These are phyloP conservation scores for Saccopteryx bilineata DNA, from an alignment of 2,113 vertebrate genomes.

Conservation along the genomic window DNA sequence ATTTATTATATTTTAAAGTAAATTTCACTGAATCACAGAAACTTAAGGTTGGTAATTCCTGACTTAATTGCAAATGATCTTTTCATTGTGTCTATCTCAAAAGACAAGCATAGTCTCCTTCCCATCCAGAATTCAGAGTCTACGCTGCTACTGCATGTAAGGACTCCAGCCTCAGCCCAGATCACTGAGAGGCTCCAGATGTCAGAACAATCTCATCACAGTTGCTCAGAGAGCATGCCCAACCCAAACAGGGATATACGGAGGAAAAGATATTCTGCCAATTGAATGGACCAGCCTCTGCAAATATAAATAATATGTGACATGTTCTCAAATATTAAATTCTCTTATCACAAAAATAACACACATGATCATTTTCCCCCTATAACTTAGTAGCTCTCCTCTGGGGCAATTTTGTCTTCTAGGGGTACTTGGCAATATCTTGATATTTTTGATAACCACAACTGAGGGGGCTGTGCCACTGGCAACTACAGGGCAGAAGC, in stretches of 20 bases:
- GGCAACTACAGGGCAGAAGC: neutral
- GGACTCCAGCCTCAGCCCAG: neutral
- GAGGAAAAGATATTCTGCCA: neutral
- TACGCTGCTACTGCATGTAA: neutral
- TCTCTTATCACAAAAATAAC: neutral
- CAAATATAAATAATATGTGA: neutral
- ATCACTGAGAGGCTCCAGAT: neutral
- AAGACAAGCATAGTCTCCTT: neutral
- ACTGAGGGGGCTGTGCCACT: neutral
- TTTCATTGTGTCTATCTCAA: neutral
- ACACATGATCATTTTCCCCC: neutral
- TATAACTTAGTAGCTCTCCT: neutral
- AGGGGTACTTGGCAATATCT: neutral
- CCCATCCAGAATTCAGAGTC: neutral
- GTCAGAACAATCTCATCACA: neutral
- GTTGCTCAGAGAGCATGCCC: neutral
- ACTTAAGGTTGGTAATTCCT: neutral
- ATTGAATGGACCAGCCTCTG: neutral
- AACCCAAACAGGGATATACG: neutral
- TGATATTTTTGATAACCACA: neutral
- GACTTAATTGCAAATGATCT: neutral
- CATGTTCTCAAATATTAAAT: neutral
- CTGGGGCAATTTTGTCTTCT: neutral
- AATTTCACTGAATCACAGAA: conserved; percentile 8
- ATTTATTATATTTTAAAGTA: neutral